phyloP scores from a whole-genome alignment of 2,888 invertebrate species.

The Sphinx pinastri region DNA sequence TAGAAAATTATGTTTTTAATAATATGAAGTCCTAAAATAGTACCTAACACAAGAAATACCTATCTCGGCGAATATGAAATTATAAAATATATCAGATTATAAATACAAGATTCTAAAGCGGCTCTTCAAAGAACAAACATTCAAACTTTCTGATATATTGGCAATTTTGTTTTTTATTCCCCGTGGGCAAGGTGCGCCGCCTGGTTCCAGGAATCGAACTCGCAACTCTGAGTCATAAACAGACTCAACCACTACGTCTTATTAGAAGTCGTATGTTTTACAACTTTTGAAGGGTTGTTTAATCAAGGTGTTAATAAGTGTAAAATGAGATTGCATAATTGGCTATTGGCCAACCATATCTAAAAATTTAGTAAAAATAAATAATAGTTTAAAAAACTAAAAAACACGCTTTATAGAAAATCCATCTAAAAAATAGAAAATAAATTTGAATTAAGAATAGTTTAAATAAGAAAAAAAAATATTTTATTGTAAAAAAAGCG shows the following conservation, averaged over 20 bases:
- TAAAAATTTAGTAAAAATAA: not conserved
- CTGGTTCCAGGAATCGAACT: conserved; percentile 50
- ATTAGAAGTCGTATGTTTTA: conserved; percentile 29
- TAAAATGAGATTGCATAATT: not conserved
- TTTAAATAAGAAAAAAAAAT: too few relatives aligned
- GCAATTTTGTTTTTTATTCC: conserved; percentile 26
- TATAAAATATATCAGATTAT: not conserved
- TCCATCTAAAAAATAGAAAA: too few relatives aligned
- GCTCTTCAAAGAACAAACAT: conserved; percentile 17
- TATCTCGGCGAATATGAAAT: not conserved
- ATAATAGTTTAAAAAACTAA: too few relatives aligned
- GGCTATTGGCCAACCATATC: not conserved
- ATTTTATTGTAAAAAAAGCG: too few relatives aligned
- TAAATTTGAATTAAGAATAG: too few relatives aligned
- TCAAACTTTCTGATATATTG: conserved; percentile 24
- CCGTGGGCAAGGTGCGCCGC: conserved; percentile 19
- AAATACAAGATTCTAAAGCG: conserved; percentile 9
- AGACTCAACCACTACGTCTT: conserved; percentile 40
- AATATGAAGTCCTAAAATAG: too few relatives aligned
- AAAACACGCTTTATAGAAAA: too few relatives aligned
- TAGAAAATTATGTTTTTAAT: too few relatives aligned
- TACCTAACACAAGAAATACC: too few relatives aligned
- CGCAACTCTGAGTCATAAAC: conserved; percentile 51
- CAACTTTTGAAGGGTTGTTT: conserved; percentile 31
- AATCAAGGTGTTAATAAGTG: conserved; percentile 11